Evolutionary conservation across 2,888 invertebrate species (phyloP).

Genomic region (Neocrepidodera transversa): DNA sequence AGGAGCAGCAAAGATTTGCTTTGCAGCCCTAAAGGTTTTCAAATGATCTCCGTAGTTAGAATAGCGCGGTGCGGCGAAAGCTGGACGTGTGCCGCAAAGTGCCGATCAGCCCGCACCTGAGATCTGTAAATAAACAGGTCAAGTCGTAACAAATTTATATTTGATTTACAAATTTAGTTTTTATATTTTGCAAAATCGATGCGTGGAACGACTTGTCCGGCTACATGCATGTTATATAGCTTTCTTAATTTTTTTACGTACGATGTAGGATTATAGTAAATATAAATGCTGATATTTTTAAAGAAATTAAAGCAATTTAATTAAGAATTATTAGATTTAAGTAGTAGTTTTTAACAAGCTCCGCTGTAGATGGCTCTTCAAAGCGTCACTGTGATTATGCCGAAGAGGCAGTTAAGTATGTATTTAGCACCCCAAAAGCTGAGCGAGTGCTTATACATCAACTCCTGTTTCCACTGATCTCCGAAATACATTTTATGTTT

Average conservation of each 20-base stretch:
- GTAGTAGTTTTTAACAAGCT: slow-evolving; percentile 48
- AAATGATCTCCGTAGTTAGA: slow-evolving; percentile 62
- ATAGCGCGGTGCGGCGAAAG: slow-evolving; percentile 57
- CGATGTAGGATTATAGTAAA: slow-evolving; percentile 46
- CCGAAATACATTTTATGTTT: slow-evolving; percentile 49
- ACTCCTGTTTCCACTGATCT: slow-evolving; percentile 59
- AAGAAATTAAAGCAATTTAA: slow-evolving; percentile 60
- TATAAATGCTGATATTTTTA: slow-evolving; percentile 59
- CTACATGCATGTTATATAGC: slow-evolving; percentile 51
- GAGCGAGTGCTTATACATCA: slow-evolving; percentile 47
- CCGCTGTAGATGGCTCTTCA: slow-evolving; percentile 60
- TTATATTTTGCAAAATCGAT: background rate
- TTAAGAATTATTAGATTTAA: slow-evolving; percentile 48
- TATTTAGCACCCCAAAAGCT: slow-evolving; percentile 51
- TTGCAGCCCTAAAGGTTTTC: slow-evolving; percentile 58
- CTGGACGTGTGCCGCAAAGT: slow-evolving; percentile 55
- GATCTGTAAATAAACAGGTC: slow-evolving; percentile 46
- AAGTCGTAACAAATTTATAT: slow-evolving; percentile 33
- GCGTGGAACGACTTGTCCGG: slow-evolving; percentile 31
- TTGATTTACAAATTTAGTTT: slow-evolving; percentile 7
- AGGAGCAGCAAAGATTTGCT: slow-evolving; percentile 38
- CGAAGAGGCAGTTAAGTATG: slow-evolving; percentile 55
- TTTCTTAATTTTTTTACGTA: slow-evolving; percentile 52
- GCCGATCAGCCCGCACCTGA: slow-evolving; percentile 57
- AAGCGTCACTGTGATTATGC: slow-evolving; percentile 61